Base-by-base conservation (phyloP, 2,797 vertebrate genomes). In the Enteromius fasciolatus region DNA sequence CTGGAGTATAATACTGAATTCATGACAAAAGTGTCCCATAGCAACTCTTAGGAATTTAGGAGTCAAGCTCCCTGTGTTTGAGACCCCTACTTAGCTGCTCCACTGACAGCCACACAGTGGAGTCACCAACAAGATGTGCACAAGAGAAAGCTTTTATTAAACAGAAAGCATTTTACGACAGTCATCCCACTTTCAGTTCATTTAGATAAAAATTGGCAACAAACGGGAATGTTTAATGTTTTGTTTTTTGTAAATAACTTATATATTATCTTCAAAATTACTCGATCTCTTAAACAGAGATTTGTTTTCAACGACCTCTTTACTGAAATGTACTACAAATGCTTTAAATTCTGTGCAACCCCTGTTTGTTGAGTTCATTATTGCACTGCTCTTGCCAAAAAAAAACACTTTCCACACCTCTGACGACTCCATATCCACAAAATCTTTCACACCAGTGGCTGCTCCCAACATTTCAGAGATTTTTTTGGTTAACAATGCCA, bases 31-130 rank as follows among this genome's bases (percentile, higher is more conserved):
- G 87, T 82, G 87, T 90, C 89, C 89, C 93, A 88, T 93, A 92
- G 94, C 94, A 94, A 95, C 93, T 89, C 87, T 81, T 78, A 85
- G 90, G 93, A 93, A 93, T 93, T 89, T 88, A 72, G 82, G 87
- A 87, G 87, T 89, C 81, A 85, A 89, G 89, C 89, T 89, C 85
- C 88, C 87, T 92, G 89, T 85, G 86, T 87, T 89, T 83, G 76
- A 86, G 83, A 86, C 63, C 50, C 78, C 75, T 78, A 64, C 85
- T 85, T 85, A 75, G 80, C 79, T 84, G 81, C 81, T 83, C 78
- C 83, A 86, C 85, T 78, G 77, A 86, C 76, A 82, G 78, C 79
- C 81, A 85, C 81, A 84, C 69, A 76, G 69, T 86, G 78, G 79
- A 80, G 77, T 66, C 76, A 76, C 59, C 15, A 33, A 44, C 57